Conservation (phyloP, 2,113 vertebrate genomes). For the Camelus dromedarius region DNA sequence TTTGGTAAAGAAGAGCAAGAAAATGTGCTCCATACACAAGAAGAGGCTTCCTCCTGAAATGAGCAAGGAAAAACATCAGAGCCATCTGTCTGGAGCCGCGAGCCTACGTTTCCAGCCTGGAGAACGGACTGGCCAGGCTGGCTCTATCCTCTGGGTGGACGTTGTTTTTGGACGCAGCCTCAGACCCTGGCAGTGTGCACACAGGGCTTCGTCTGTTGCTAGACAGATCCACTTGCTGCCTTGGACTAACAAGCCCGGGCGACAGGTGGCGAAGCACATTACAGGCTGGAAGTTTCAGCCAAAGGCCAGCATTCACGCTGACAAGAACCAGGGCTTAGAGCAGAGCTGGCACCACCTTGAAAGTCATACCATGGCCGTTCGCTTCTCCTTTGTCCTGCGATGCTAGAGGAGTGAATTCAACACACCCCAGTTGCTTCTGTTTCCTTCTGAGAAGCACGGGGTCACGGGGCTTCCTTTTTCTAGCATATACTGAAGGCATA, state of each 20-base stretch:
- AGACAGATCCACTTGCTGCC: background rate
- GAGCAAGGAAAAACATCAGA: background rate
- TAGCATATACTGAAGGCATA: background rate
- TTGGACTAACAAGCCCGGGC: background rate
- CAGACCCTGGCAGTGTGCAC: slow-evolving; percentile 21
- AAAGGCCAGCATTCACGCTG: background rate
- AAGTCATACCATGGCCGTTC: background rate
- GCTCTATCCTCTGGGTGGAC: background rate
- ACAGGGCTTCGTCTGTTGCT: background rate
- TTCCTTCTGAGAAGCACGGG: background rate
- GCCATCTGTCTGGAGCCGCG: slow-evolving; percentile 23
- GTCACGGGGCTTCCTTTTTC: background rate
- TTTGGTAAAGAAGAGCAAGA: slow-evolving; percentile 1
- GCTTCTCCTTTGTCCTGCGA: background rate
- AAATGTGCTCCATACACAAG: background rate
- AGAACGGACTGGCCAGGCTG: background rate
- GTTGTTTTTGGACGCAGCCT: background rate
- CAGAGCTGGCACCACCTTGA: background rate
- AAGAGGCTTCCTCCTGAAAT: background rate
- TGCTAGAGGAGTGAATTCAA: background rate
- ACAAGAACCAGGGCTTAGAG: slow-evolving; percentile 11
- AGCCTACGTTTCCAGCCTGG: background rate
- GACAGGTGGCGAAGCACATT: slow-evolving; percentile 35
- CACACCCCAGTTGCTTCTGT: background rate
- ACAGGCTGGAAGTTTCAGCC: background rate